Base-by-base conservation (phyloP, 1,140 invertebrate genomes). In the Hypothenemus hampei region DNA sequence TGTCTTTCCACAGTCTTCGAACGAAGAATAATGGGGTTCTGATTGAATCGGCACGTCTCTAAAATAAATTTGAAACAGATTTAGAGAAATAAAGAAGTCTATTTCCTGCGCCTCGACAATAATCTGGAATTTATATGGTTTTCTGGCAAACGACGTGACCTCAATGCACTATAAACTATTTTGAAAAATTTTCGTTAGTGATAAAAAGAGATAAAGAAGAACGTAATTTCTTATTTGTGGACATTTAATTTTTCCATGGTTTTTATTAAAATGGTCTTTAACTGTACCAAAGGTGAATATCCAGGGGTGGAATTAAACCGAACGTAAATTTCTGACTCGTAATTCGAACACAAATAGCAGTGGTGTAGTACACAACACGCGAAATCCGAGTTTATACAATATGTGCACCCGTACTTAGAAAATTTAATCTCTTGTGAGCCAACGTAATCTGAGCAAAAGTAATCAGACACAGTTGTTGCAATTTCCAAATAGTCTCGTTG, bases 21-120 rank as follows among this genome's bases (percentile, higher is more conserved):
- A n/a, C n/a, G 26, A 41, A 41, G 36, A 51, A 51, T 41, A 51
- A 51, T 51, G 29, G 36, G 15, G 24, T 29, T 40, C 20, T 51
- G 48, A 51, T 51, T 51, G 48, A 40, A 51, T 41, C 48, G 23
- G 36, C 23, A 51, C 23, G 48, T 51, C 18, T 23, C 29, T 39
- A 51, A 51, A 51, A 51, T 51, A 51, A 51, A 51, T 51, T 51
- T 41, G 36, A 51, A 41, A 41, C 48, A 51, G 36, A 51, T 51
- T 41, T 51, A 51, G 36, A 39, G 48, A 51, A 51, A 41, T 51
- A 51, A 51, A 41, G 35, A 20, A 51, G 13, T 51, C 36, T 51
- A 51, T 51, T 51, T 51, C 36, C n/a, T 26, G 48, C 16, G 36
- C 48, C 48, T 16, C 23, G 22, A 23, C 23, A 40, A 26, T 19